Percentiles rank a stretch among this genome's conserved stretches.
These are phyloP conservation scores for Clitarchus hookeri DNA, from an alignment of 2,888 invertebrate species.

Conservation along the genomic window DNA sequence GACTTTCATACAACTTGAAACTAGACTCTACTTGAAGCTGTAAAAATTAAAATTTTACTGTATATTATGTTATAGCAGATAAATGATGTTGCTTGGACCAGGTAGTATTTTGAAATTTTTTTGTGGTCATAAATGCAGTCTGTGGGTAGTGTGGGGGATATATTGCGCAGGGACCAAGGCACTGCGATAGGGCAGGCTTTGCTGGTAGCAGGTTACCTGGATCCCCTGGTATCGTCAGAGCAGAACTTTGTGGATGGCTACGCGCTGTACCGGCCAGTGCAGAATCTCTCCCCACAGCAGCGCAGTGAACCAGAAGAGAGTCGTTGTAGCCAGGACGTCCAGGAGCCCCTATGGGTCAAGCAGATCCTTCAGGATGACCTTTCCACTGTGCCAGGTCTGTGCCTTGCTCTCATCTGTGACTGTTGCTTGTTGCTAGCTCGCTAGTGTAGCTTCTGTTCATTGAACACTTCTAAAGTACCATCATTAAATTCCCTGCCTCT, in stretches of 20 bases:
- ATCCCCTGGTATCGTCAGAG: conserved; percentile 62
- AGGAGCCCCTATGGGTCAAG: conserved; percentile 70
- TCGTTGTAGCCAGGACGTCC: conserved; percentile 55
- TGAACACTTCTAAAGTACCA: too few relatives aligned
- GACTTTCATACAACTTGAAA: too few relatives aligned
- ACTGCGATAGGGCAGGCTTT: conserved; percentile 77
- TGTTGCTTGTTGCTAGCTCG: too few relatives aligned
- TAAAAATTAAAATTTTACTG: too few relatives aligned
- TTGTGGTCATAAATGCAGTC: neutral
- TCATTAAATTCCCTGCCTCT: too few relatives aligned
- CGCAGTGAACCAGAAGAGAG: conserved; percentile 38
- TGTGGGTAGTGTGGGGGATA: neutral
- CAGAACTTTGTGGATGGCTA: conserved; percentile 65
- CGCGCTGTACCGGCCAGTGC: conserved; percentile 60
- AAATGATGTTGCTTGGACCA: too few relatives aligned
- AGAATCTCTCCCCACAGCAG: conserved; percentile 33
- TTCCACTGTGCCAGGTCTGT: conserved; percentile 16
- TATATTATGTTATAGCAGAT: too few relatives aligned
- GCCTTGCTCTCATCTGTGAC: too few relatives aligned
- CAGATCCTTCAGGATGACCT: conserved; percentile 60
- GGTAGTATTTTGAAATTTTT: neutral
- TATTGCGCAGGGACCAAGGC: conserved; percentile 63
- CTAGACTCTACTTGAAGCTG: too few relatives aligned
- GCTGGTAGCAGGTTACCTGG: conserved; percentile 75
- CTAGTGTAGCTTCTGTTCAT: too few relatives aligned